Base-by-base conservation (phyloP, 2,888 invertebrate genomes). In the Salticus scenicus region DNA sequence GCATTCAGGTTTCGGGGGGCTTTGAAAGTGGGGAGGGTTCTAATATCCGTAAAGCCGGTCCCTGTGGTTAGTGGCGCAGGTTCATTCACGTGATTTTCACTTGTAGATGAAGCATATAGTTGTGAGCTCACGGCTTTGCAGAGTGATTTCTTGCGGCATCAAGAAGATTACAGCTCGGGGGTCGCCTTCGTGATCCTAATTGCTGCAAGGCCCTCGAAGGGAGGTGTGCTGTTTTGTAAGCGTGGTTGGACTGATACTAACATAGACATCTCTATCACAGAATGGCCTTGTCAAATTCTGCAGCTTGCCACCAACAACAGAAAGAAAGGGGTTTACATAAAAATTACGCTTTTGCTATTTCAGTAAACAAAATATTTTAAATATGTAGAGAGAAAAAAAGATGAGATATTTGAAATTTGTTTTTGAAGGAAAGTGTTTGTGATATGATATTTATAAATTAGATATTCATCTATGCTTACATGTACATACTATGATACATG, bases 191-290 rank as follows among this genome's bases (percentile, higher is more conserved):
- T 83, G 73, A 51, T 73, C 73, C 42, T 84, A 84, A 84, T 84
- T 84, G 84, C 84, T 41, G 76, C 76, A 37, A 73, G 82, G 57
- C 41, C 71, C 69, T 41, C 74, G 73, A 74, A 70, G 67, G 69
- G 84, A 67, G 73, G 77, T 67, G 77, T 72, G 84, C 76, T 76
- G 72, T 84, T 83, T 77, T 71, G 83, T 77, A 66, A 73, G 71
- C 64, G 71, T 63, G 70, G 83, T 42, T 72, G 70, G 64, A 66
- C 76, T 71, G 76, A 83, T 71, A 71, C 42, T 72, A 80, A 73
- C 73, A 73, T 51, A 80, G 77, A 84, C 84, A 73, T 84, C 84
- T 84, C 84, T 84, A 84, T 84, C 84, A 84, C 71, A 76, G 77
- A 77, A 72, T 83, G 76, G 76, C 76, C 82, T 83, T 83, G 82